Base-by-base conservation (phyloP, 2,113 vertebrate genomes). In the Cryptoleucopteryx plumbea region DNA sequence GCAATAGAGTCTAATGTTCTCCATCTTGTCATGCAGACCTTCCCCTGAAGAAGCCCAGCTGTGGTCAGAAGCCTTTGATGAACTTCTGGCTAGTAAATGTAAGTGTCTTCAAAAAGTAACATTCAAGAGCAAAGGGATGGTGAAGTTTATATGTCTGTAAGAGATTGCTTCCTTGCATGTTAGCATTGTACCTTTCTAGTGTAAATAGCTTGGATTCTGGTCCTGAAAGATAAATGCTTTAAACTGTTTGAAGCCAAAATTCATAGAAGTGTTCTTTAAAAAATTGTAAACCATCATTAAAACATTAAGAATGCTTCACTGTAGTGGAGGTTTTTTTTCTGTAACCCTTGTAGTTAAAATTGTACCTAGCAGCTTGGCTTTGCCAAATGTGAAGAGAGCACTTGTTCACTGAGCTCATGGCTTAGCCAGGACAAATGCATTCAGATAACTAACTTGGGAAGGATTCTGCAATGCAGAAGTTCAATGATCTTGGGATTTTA, bases 21-120 rank as follows among this genome's bases (percentile, higher is more conserved):
- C 10, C 3, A 7, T 91, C 27, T 95, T 61, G 63, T 82, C 85
- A 17, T 73, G 72, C 97, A 99, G 99, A 88, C 99, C 98, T 50
- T 99, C 97, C 10, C 97, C 98, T 26, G 99, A 99, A 92, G 99
- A 99, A 96, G 98, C 99, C 11, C 97, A 92, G 83, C 98, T 99
- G 52, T 99, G 99, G 99, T 98, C 98, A 50, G 98, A 99, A 98
- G 98, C 99, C 11, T 98, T 99, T 58, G 99, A 99, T 94, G 98
- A 99, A 88, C 98, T 99, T 40, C 98, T 99, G 34, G 96, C 98
- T 94, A 98, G 98, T 96, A 99, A 99, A 99, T 99, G 99, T 99
- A 98, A 99, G 99, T 22, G 32, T 31, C 73, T 91, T 50, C 7
- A 9, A 67, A 56, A 71, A 47, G 6, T 47, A 74, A 23, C 6